Evolutionary conservation across 1,140 invertebrate species (phyloP).

Genomic region (Dolichoris vasculosae): DNA sequence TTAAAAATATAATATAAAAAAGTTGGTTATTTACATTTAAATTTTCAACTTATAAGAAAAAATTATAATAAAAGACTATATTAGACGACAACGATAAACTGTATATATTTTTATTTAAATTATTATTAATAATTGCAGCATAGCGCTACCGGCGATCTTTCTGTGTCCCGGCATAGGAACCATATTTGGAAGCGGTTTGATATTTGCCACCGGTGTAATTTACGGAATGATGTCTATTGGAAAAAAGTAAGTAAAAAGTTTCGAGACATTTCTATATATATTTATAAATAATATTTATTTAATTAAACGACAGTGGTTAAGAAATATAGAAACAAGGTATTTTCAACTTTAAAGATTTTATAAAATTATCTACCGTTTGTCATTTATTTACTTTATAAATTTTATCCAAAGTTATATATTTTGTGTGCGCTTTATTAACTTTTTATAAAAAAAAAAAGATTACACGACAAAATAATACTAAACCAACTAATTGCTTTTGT

Average conservation of each 20-base stretch:
- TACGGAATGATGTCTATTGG: conserved; percentile 96
- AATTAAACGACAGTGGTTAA: not conserved
- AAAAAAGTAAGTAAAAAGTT: conserved; percentile 84
- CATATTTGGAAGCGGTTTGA: conserved; percentile 89
- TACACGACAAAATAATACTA: not conserved
- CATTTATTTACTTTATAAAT: not conserved
- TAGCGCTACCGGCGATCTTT: conserved; percentile 85
- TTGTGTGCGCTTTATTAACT: not conserved
- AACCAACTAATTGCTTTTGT: not conserved
- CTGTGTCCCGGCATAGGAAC: conserved; percentile 85
- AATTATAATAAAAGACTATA: no score
- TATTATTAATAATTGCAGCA: conserved; percentile 74
- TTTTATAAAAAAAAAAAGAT: not conserved
- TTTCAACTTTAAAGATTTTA: not conserved
- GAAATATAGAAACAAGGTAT: not conserved
- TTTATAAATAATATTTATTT: not conserved
- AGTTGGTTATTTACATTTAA: no score
- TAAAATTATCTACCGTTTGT: not conserved
- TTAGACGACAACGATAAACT: conserved; percentile 19
- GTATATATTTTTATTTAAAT: not conserved
- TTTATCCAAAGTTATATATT: no score
- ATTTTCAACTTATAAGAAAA: no score
- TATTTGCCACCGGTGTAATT: conserved; percentile 90
- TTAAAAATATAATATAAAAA: no score
- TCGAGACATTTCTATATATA: no score